Conservation (phyloP, 1,140 invertebrate species). For the Diorhabda sublineata region DNA sequence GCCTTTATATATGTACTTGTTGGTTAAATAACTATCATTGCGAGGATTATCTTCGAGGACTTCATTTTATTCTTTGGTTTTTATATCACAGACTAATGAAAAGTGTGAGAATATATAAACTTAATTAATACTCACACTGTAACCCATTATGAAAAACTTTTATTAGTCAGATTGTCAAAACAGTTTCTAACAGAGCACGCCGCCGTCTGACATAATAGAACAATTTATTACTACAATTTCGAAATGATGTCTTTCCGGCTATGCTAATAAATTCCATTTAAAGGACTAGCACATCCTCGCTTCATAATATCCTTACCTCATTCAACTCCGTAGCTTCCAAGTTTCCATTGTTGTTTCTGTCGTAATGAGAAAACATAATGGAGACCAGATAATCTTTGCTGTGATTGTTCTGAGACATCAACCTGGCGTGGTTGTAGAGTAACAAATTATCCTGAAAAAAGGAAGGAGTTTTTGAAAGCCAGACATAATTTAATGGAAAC, state of each 20-base stretch:
- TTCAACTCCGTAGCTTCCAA: slow-evolving; percentile 65
- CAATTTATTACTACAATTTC: background rate
- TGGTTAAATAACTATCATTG: no score
- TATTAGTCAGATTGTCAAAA: no score
- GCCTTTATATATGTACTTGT: no score
- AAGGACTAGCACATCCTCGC: background rate
- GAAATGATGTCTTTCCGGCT: background rate
- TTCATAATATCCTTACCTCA: slow-evolving; percentile 47
- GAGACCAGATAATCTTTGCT: slow-evolving; percentile 71
- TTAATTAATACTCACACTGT: no score
- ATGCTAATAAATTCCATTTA: background rate
- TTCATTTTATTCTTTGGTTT: no score
- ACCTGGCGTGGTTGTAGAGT: slow-evolving; percentile 66
- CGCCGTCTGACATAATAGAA: background rate
- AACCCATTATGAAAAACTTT: no score
- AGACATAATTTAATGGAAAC: no score
- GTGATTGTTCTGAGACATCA: slow-evolving; percentile 59
- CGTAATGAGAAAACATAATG: slow-evolving; percentile 76
- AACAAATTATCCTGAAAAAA: slow-evolving; percentile 65
- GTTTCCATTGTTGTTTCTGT: slow-evolving; percentile 67
- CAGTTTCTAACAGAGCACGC: no score
- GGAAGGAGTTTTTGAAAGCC: no score
- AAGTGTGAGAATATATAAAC: no score
- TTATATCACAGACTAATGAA: no score
- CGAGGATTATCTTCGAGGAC: no score